Conservation (phyloP, 1,140 invertebrate species). For the Maconellicoccus hirsutus region DNA sequence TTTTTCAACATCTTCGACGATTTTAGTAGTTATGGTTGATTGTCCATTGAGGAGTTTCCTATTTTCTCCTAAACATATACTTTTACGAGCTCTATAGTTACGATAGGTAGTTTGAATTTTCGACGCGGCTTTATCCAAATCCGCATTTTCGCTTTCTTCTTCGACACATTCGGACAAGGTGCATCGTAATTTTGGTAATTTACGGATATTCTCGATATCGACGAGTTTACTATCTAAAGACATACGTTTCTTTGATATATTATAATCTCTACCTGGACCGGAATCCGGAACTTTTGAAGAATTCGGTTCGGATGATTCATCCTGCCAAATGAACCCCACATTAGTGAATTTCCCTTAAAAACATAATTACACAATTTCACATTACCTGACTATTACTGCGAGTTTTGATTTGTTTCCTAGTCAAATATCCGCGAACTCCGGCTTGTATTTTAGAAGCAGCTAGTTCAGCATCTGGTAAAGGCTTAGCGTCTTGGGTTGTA, state of each 20-base stretch:
- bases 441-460: constrained; percentile 68
- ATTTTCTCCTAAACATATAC: constrained; percentile 14
- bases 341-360: not conserved
- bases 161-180: constrained; percentile 3
- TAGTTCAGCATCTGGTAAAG: constrained; percentile 1
- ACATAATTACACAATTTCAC: not conserved
- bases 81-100: constrained; percentile 43
- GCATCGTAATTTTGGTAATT: not conserved
- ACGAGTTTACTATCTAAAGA: constrained; percentile 12
- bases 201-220: constrained; percentile 1
- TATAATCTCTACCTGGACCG: not conserved
- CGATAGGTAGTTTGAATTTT: constrained; percentile 63
- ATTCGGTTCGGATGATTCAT: not conserved
- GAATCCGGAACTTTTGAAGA: not conserved
- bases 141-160: not conserved
- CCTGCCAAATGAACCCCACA: not conserved
- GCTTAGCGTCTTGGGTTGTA: not conserved
- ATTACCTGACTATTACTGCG: not conserved
- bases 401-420: constrained; percentile 40
- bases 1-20: not conserved
- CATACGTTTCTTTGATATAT: not conserved
- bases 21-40: not conserved
- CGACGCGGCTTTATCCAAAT: constrained; percentile 42
- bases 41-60: not conserved
- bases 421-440: constrained; percentile 54